These are phyloP conservation scores for Bucorvus abyssinicus DNA, from an alignment of 2,797 vertebrate genomes.

Conservation along the genomic window DNA sequence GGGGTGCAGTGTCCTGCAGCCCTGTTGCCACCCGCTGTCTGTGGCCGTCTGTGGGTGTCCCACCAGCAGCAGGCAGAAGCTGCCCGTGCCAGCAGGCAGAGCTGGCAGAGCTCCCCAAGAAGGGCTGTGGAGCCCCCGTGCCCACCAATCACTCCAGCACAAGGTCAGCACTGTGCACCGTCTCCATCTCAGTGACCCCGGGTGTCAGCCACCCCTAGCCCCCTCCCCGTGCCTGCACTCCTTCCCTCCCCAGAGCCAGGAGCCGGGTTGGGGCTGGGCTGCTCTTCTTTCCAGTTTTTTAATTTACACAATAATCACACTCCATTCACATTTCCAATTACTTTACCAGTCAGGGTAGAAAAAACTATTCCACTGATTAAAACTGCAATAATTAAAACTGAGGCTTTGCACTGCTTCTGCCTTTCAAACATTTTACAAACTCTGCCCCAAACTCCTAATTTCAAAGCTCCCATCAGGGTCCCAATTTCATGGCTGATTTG, in stretches of 20 bases:
- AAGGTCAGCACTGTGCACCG: rapidly evolving
- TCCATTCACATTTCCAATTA: conserved; percentile 19
- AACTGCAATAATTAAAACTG: conserved; percentile 24
- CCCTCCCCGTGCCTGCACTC: rapidly evolving
- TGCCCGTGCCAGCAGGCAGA: neutral
- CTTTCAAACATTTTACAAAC: conserved; percentile 6
- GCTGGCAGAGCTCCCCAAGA: neutral
- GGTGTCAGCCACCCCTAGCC: rapidly evolving
- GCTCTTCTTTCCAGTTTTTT: neutral
- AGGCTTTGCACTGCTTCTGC: conserved; percentile 24
- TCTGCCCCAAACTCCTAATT: neutral
- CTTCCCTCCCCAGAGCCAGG: neutral
- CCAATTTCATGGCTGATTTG: conserved; percentile 20
- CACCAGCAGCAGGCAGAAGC: neutral
- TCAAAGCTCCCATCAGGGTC: neutral
- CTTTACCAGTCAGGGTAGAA: neutral
- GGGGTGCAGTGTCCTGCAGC: neutral
- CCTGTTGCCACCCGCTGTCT: neutral
- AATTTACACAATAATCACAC: neutral
- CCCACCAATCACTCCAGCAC: neutral
- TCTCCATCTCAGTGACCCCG: rapidly evolving
- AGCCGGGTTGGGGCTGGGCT: neutral
- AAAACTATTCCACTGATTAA: conserved; percentile 37
- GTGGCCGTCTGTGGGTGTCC: rapidly evolving
- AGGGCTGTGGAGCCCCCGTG: neutral